phyloP scores from a whole-genome alignment of 2,888 invertebrate genomes.

The Lagria hirta region DNA sequence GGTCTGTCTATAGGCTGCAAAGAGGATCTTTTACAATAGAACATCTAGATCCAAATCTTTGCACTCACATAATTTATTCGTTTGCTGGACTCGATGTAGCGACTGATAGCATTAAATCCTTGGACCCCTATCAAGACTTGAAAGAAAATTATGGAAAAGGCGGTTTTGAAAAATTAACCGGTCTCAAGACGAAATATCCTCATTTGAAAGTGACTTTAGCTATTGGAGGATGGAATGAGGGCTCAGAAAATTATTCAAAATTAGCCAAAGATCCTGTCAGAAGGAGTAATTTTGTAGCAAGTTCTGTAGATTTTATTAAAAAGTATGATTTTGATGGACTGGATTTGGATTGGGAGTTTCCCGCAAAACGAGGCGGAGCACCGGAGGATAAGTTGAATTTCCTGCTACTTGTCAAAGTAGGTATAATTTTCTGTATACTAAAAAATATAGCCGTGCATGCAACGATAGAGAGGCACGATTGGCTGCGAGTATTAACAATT shows the following conservation, averaged over 20 bases:
- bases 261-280: conserved; percentile 66
- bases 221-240: conserved; percentile 92
- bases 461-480: background rate
- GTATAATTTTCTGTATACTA: conserved; percentile 1
- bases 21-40: conserved; percentile 67
- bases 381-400: conserved; percentile 78
- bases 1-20: conserved; percentile 73
- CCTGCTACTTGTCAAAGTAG: conserved; percentile 72
- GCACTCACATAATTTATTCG: conserved; percentile 72
- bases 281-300: conserved; percentile 69
- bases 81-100: conserved; percentile 65
- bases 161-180: conserved; percentile 69
- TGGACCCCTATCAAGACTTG: conserved; percentile 75
- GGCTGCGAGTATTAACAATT: too few species aligned
- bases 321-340: conserved; percentile 74
- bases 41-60: conserved; percentile 71
- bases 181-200: conserved; percentile 66
- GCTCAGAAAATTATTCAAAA: conserved; percentile 71
- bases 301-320: conserved; percentile 70
- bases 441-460: too few species aligned
- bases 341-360: conserved; percentile 86
- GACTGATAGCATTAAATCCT: conserved; percentile 58
- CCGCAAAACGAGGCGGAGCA: conserved; percentile 72
- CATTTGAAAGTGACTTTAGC: conserved; percentile 72
- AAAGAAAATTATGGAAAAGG: conserved; percentile 74